These are phyloP conservation scores for Brachyhypopomus occidentalis DNA, from an alignment of 2,113 vertebrate genomes.

Conservation along the genomic window DNA sequence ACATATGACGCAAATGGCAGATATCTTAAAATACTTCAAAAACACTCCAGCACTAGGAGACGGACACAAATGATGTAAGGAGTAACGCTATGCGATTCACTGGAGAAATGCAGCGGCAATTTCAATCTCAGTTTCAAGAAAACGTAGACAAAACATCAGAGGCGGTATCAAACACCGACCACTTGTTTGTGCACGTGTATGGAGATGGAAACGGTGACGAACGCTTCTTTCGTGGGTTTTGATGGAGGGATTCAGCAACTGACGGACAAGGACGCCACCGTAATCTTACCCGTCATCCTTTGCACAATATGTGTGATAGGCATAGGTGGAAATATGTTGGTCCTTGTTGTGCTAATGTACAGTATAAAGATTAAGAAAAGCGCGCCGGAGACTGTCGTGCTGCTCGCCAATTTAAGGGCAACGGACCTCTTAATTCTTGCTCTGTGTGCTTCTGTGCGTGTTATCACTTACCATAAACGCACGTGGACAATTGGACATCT, in stretches of 20 bases:
- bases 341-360: conserved; percentile 69
- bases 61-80: not conserved
- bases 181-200: not conserved
- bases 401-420: conserved; percentile 69
- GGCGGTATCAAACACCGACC: not conserved
- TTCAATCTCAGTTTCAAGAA: not conserved
- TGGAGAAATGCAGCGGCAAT: too few species aligned
- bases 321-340: conserved; percentile 72
- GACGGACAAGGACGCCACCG: conserved; percentile 60
- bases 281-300: conserved; percentile 70
- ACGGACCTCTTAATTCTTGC: conserved; percentile 73
- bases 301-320: conserved; percentile 71
- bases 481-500: conserved; percentile 76
- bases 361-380: conserved; percentile 63
- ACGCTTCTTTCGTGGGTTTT: conserved; percentile 65
- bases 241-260: conserved; percentile 72
- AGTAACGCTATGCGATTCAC: too few species aligned
- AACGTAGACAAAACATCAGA: not conserved
- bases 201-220: conserved; percentile 36
- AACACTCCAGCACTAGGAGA: conserved; percentile 35
- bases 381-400: conserved; percentile 67
- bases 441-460: conserved; percentile 73
- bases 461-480: conserved; percentile 72
- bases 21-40: conserved; percentile 64
- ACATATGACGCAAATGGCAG: conserved; percentile 66